Percentiles rank a stretch among this genome's conserved stretches.
phyloP scores from a whole-genome alignment of 2,797 vertebrate genomes.

The Pseudochirops cupreus region DNA sequence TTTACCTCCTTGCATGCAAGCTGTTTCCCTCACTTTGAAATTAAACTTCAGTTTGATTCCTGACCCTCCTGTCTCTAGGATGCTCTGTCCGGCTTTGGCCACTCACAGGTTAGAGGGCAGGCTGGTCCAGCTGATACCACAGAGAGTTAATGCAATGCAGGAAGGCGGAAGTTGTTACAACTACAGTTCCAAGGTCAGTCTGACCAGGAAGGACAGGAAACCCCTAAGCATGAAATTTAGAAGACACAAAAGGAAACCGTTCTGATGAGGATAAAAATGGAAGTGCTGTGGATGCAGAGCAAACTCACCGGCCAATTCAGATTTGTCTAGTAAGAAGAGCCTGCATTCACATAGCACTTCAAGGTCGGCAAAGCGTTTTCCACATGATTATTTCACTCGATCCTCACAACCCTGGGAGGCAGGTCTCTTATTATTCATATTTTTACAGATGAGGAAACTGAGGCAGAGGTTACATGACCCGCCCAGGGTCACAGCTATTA shows the following conservation, averaged over 20 bases:
- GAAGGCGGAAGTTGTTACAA: not conserved
- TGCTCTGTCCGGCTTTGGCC: not conserved
- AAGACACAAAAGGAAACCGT: not conserved
- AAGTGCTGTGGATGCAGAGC: fast-evolving
- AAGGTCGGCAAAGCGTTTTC: not conserved
- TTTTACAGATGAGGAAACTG: not conserved
- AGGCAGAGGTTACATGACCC: not conserved
- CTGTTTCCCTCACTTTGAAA: not conserved
- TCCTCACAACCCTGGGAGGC: not conserved
- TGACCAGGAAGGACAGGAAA: too few relatives aligned
- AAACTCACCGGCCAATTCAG: not conserved
- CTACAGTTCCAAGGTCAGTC: not conserved
- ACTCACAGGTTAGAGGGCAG: not conserved
- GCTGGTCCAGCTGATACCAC: not conserved
- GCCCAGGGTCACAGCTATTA: not conserved
- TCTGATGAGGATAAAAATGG: not conserved
- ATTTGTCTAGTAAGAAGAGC: not conserved
- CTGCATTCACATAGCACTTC: not conserved
- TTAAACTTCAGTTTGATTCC: not conserved
- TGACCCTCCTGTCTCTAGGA: not conserved
- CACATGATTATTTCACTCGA: not conserved
- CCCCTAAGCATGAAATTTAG: too few relatives aligned
- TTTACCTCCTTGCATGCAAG: not conserved
- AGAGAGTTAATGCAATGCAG: not conserved
- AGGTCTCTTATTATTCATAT: not conserved